Evolutionary conservation across 2,888 invertebrate species (phyloP).

Genomic region (Cheilosia grossa): DNA sequence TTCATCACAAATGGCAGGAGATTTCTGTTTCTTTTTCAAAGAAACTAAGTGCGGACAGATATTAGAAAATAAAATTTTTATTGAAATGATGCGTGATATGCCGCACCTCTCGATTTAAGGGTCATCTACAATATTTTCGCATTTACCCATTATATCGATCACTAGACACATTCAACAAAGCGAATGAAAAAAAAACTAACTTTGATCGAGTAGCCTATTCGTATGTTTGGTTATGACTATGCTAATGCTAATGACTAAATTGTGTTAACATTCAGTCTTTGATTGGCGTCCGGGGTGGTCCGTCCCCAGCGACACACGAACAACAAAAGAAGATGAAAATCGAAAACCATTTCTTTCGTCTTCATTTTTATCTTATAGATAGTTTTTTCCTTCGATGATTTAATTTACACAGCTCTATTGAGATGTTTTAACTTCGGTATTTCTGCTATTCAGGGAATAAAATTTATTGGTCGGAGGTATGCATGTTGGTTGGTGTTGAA

Average conservation of each 20-base stretch:
- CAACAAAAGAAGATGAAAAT: conserved; percentile 3
- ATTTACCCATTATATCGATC: conserved; percentile 29
- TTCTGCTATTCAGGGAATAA: not conserved
- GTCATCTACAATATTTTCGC: conserved; percentile 39
- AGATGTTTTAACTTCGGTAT: conserved; percentile 32
- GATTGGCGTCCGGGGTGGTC: conserved; percentile 54
- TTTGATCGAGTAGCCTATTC: conserved; percentile 61
- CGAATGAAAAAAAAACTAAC: conserved; percentile 26
- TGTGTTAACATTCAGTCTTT: conserved; percentile 57
- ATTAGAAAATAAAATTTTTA: no score
- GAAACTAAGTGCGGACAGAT: no score
- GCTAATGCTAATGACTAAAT: conserved; percentile 67
- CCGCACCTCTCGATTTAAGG: no score
- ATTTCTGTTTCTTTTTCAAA: no score
- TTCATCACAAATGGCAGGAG: no score
- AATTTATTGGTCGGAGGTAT: conserved; percentile 55
- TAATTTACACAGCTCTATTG: conserved; percentile 56
- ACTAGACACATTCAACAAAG: conserved; percentile 19
- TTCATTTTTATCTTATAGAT: conserved; percentile 59
- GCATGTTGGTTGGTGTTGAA: conserved; percentile 68
- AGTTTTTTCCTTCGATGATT: conserved; percentile 10
- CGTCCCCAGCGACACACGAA: not conserved
- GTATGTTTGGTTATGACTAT: conserved; percentile 52
- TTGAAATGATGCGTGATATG: no score
- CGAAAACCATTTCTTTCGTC: conserved; percentile 20